These are phyloP conservation scores for Thysanoteuthis rhombus DNA, from an alignment of 2,888 invertebrate genomes.

Conservation along the genomic window DNA sequence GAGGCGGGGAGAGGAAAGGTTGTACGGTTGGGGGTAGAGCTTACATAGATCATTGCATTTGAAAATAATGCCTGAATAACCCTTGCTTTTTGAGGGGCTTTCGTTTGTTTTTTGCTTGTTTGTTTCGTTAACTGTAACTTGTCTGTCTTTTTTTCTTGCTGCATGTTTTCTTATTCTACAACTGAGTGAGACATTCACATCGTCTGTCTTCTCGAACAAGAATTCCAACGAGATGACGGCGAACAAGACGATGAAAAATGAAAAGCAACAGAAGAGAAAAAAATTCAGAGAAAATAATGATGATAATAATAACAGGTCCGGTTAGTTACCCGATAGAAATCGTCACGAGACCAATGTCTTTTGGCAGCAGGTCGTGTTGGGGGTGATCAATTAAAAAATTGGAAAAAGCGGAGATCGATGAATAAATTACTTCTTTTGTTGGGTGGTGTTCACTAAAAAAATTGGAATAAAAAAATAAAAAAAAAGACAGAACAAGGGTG, in stretches of 20 bases:
- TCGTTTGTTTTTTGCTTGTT: neutral
- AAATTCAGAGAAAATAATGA: neutral
- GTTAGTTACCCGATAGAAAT: too few relatives aligned
- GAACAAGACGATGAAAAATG: neutral
- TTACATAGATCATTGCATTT: neutral
- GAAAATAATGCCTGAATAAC: constrained; percentile 12
- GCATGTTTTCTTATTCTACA: neutral
- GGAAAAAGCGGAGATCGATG: too few relatives aligned
- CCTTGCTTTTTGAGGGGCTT: neutral
- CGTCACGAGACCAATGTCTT: too few relatives aligned
- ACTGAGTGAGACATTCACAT: neutral
- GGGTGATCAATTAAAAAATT: too few relatives aligned
- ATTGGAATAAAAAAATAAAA: too few relatives aligned
- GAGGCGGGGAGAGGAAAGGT: neutral
- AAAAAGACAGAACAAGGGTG: too few relatives aligned
- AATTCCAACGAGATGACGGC: neutral
- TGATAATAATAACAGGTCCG: neutral
- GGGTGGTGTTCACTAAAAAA: too few relatives aligned
- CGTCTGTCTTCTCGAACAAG: neutral
- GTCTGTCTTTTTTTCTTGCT: neutral
- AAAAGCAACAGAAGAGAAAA: neutral
- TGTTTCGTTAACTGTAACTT: neutral
- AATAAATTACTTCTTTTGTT: too few relatives aligned
- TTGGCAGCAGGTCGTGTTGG: too few relatives aligned
- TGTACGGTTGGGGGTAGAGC: neutral